Evolutionary conservation across 92 coral and sea anemone species (phyloP).

Genomic region (Phenganax subtilis): DNA sequence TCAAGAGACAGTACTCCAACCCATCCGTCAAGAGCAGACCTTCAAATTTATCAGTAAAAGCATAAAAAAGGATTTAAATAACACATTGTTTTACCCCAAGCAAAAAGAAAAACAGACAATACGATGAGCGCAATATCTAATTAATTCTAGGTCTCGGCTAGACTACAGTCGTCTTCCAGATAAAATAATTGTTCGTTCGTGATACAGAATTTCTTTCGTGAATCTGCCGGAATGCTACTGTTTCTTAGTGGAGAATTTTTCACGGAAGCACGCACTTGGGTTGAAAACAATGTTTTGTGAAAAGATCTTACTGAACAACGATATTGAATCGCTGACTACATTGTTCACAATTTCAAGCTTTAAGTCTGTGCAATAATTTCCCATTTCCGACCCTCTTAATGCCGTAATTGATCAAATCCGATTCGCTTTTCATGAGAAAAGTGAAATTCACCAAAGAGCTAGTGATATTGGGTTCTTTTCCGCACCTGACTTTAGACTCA

Average conservation of each 20-base stretch:
- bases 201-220: no score
- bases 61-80: no score
- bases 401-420: conserved; percentile 30
- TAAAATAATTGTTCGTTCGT: no score
- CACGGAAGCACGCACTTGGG: conserved; percentile 32
- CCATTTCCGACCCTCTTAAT: conserved; percentile 35
- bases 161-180: no score
- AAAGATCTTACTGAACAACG: background rate
- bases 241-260: conserved; percentile 2
- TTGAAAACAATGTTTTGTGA: conserved; percentile 12
- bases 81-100: no score
- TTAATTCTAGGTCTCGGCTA: no score
- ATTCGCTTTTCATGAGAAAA: conserved; percentile 11
- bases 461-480: conserved; percentile 21
- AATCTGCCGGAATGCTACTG: background rate
- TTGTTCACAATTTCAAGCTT: conserved; percentile 16
- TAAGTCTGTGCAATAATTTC: conserved; percentile 5
- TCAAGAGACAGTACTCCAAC: no score
- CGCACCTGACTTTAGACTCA: background rate
- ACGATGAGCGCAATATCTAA: no score
- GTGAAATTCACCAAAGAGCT: background rate
- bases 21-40: no score
- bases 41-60: no score
- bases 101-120: no score
- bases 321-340: background rate